A percentile compares a stretch with the other conserved stretches of the same genome.
Evolutionary conservation across 2,113 vertebrate species (phyloP).

Genomic region (Leptodactylus fuscus): DNA sequence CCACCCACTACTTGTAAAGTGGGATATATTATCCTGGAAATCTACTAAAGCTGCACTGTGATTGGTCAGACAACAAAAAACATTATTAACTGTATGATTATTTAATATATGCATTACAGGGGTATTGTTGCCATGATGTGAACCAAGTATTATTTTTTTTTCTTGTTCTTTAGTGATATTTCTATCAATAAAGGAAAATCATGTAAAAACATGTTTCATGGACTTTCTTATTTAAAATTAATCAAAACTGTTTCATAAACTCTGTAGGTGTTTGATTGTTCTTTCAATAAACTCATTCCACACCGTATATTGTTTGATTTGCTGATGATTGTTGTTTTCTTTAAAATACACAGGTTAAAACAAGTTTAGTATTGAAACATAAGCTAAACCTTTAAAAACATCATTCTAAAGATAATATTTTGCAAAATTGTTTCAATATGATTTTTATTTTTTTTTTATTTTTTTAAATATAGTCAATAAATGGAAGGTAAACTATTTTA

Average conservation of each 20-base stretch:
- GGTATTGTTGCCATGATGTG: neutral
- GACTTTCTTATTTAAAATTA: neutral
- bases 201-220: constrained; percentile 19
- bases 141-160: neutral
- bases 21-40: too few species aligned
- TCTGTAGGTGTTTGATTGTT: constrained; percentile 3
- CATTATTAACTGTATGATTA: too few species aligned
- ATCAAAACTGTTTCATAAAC: neutral
- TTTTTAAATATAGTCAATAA: neutral
- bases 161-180: neutral
- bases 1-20: too few species aligned
- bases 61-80: too few species aligned
- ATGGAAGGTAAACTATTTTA: neutral
- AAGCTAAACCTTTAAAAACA: neutral
- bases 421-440: neutral
- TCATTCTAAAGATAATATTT: neutral
- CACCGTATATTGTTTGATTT: too few species aligned
- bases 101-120: neutral
- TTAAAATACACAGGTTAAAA: constrained; percentile 4
- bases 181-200: neutral
- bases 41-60: too few species aligned
- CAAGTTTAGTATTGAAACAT: neutral
- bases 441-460: too few species aligned
- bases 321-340: constrained; percentile 4
- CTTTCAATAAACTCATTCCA: neutral